Conservation (phyloP, 2,113 vertebrate species). For the Stegostoma tigrinum region DNA sequence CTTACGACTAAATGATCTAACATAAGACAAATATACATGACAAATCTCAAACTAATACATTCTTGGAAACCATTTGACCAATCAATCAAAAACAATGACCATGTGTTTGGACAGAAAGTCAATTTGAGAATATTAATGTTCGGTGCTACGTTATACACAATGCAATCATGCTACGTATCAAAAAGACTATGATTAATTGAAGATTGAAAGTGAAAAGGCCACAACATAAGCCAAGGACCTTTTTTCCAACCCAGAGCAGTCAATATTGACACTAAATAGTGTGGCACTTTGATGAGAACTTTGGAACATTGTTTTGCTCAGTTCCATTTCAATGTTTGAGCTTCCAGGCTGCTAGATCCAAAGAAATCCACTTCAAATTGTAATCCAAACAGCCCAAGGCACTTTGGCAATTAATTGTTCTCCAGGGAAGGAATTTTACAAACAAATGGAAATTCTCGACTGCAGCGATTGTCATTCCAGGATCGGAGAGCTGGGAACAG, state of each 20-base stretch:
- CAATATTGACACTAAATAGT: not conserved
- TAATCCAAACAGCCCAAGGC: not conserved
- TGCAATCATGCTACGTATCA: not conserved
- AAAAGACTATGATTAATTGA: not conserved
- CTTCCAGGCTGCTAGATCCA: not conserved
- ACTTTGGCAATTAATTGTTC: conserved; percentile 44
- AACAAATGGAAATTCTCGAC: conserved; percentile 66
- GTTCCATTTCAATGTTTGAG: not conserved
- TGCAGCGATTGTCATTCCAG: conserved; percentile 69
- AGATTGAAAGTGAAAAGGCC: not conserved
- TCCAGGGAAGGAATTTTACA: conserved; percentile 66
- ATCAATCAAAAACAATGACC: not conserved
- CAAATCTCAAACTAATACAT: conserved; percentile 25
- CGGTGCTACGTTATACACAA: not conserved
- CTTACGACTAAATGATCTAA: not conserved
- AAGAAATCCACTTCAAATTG: not conserved
- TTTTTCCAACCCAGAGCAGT: not conserved
- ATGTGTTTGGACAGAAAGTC: not conserved
- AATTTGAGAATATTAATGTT: not conserved
- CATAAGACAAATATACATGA: conserved; percentile 2
- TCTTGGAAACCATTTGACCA: not conserved
- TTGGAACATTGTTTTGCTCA: not conserved
- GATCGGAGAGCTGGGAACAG: conserved; percentile 59
- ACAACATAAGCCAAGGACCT: not conserved
- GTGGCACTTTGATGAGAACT: not conserved